phyloP scores from a whole-genome alignment of 2,113 vertebrate species.

The Eptesicus fuscus region DNA sequence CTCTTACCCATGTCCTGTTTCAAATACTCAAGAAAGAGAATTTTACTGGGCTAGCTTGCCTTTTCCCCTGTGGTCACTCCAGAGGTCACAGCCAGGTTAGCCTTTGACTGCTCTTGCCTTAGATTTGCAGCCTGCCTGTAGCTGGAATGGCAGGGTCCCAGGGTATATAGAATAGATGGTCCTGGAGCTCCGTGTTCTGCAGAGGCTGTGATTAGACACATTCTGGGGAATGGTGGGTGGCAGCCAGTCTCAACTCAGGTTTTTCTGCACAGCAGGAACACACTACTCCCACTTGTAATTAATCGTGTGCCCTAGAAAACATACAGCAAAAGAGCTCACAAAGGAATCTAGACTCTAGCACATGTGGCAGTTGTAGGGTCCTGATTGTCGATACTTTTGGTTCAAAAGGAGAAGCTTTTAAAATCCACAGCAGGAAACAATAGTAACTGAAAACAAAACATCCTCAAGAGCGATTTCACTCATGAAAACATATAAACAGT shows the following conservation, averaged over 20 bases:
- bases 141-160: accelerated
- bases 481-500: slow-evolving; percentile 60
- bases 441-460: slow-evolving; percentile 17
- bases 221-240: neutral
- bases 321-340: neutral
- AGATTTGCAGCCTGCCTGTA: neutral
- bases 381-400: neutral
- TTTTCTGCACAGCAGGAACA: neutral
- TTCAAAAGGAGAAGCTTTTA: slow-evolving; percentile 52
- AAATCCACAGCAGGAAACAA: slow-evolving; percentile 58
- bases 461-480: neutral
- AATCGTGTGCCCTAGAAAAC: neutral
- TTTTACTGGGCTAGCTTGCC: neutral
- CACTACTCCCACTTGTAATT: neutral
- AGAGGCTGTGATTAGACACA: neutral
- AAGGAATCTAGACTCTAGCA: neutral
- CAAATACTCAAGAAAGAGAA: neutral
- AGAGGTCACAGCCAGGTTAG: neutral
- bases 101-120: neutral
- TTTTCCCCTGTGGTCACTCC: neutral
- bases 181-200: neutral
- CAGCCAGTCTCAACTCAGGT: neutral
- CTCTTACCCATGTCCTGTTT: neutral
- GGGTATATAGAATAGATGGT: neutral
- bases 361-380: neutral